phyloP scores from a whole-genome alignment of 2,113 vertebrate genomes.

The Pterocles burchelli region DNA sequence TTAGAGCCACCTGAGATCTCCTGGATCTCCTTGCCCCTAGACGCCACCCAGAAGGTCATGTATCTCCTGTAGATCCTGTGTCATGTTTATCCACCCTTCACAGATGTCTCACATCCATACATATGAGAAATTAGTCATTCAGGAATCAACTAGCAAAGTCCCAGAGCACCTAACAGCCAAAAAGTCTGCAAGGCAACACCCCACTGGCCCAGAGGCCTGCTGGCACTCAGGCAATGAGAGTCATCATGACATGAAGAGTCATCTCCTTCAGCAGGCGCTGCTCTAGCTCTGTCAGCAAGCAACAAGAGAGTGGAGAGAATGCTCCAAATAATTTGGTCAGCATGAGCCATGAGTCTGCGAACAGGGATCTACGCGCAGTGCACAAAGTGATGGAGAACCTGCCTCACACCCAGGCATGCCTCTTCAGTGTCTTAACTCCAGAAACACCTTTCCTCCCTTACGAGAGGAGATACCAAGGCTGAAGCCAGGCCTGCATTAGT shows the following conservation, averaged over 20 bases:
- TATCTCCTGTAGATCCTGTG: neutral
- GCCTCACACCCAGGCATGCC: neutral
- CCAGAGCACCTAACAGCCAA: neutral
- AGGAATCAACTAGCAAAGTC: neutral
- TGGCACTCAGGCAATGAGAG: neutral
- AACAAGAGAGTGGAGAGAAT: neutral
- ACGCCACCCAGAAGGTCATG: neutral
- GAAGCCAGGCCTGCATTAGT: neutral
- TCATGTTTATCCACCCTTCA: neutral
- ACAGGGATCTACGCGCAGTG: rapidly evolving
- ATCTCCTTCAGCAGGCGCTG: neutral
- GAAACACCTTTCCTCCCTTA: neutral
- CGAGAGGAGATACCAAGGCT: neutral
- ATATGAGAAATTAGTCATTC: neutral
- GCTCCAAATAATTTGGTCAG: neutral
- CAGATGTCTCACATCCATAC: neutral
- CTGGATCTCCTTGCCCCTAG: neutral
- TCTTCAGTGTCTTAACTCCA: neutral
- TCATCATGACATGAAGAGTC: neutral
- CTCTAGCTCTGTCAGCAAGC: neutral
- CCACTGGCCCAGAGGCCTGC: neutral
- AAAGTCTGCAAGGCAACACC: neutral
- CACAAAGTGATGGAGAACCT: neutral
- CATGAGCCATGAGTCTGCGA: neutral
- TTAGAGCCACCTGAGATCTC: neutral